Base-by-base conservation (phyloP, 2,113 vertebrate species). In the Casuarius casuarius region DNA sequence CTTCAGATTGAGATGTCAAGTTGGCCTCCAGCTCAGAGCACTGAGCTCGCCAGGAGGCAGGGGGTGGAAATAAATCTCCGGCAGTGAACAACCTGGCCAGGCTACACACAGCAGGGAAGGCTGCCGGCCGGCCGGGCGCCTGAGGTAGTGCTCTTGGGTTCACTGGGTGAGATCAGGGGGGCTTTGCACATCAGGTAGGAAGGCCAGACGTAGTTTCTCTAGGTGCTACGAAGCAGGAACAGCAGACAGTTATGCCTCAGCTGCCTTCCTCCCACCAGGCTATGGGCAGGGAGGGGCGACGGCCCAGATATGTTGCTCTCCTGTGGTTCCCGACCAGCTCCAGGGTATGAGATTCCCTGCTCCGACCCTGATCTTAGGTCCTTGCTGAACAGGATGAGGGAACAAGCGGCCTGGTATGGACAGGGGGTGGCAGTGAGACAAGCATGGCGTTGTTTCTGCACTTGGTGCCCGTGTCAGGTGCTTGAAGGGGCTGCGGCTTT, bases 1-100 rank as follows among this genome's bases (percentile, higher is more conserved):
- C 95, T 93, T 89, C 0, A 33, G 81, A 95, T 92, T 95, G 96
- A 96, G 96, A 96, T 95, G 94, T 97, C 95, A 95, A 86, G 40
- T 19, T 0, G 1, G 75, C 65, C 87, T 96, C 90, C 92, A 84
- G 83, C 89, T 78, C 7, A 0, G 77, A 89, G 86, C 52, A 12
- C 65, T 4, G 58, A 94, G 83, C 89, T 88, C 44, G 33, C 89
- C 91, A 75, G 94, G 74, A 94, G 63, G 18, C 81, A 16, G 84
- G 85, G 52, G 13, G 49, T 87, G 86, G 77, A 46, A 93, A 84
- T 81, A 71, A 84, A 85, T 73, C 77, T 78, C 74, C 2, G 0
- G 21, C 84, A 91, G 71, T 4, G 1, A 89, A 66, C 13, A 94
- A 40, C 35, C 62, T 93, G 90, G 67, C 15, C 18, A n/a, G 76